Percentiles rank a stretch among this genome's conserved stretches.
Evolutionary conservation across 1,140 invertebrate genomes (phyloP).

Genomic region (Pogonus chalceus): DNA sequence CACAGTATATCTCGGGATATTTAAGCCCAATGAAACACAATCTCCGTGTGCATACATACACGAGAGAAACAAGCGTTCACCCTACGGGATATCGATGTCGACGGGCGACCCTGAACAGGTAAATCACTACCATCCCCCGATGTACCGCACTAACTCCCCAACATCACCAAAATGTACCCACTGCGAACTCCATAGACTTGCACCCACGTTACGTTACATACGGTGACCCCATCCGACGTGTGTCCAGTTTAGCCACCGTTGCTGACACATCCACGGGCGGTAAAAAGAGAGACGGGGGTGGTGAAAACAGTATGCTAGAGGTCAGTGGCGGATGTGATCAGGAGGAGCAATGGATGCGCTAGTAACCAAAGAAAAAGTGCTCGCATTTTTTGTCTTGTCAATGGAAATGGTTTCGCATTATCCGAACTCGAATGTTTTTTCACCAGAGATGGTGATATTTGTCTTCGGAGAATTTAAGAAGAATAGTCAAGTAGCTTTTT

Average conservation of each 20-base stretch:
- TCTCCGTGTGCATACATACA: no score
- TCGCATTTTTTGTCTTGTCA: neutral
- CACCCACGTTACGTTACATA: no score
- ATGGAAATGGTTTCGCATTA: neutral
- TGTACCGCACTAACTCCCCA: neutral
- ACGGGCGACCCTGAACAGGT: conserved; percentile 2
- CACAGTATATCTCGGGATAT: no score
- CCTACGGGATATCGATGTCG: conserved; percentile 2
- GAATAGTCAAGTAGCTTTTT: no score
- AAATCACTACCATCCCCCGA: neutral
- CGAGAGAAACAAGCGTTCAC: neutral
- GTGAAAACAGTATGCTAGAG: neutral
- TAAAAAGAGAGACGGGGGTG: no score
- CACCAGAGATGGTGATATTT: no score
- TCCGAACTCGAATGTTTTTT: neutral
- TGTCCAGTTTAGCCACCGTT: no score
- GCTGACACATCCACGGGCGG: neutral
- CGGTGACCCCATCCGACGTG: no score
- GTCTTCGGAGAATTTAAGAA: no score
- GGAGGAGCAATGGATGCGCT: neutral
- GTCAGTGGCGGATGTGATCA: neutral
- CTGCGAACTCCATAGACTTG: neutral
- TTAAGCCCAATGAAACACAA: no score
- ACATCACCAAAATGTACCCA: neutral
- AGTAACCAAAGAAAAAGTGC: neutral